Base-by-base conservation (phyloP, 92 coral and sea anemone species). In the Porites evermanni region DNA sequence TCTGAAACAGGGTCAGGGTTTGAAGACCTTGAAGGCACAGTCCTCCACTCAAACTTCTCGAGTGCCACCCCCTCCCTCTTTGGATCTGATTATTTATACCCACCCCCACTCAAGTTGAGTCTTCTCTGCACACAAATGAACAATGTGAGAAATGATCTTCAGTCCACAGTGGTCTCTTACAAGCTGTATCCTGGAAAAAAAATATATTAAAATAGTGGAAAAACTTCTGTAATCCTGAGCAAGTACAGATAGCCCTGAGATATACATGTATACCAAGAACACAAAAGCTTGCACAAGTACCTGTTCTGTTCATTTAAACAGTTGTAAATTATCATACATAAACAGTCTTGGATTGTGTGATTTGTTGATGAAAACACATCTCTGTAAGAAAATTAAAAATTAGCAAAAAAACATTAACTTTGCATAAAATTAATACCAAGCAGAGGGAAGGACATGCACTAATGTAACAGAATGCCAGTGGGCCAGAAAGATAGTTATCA, bases 311-410 rank as follows among this genome's bases (percentile, higher is more conserved):
- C 59, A 24, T 84, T 86, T 69, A 93, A 64, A 77, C 98, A 89
- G 93, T 97, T 97, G 91, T 90, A 97, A n/a, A 97, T 90, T 53
- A 95, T 96, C 99, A 97, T 97, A 74, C 99, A 97, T 67, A 88
- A 12, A 53, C 92, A 94, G 86, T 97, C 95, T 81, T 91, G 94
- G 20, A 92, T 74, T 23, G 38, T 65, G 56, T 82, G 66, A 79
- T 88, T 83, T 65, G 86, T 82, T 53, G 94, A 89, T 9, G 88
- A 89, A 87, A 97, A 63, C 47, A 95, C 91, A 72, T 65, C 80
- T 84, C 99, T 97, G 64, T 2, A 26, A 71, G 19, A 14, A 23
- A 58, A 29, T 29, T 29, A 29, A 29, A 29, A 29, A 29, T 1
- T 29, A 29, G 2, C 2, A 11, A 71, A 58, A 4, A 72, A n/a